Evolutionary conservation across 2,797 vertebrate genomes (phyloP), one percentile per base, ranked within the genome.

Genomic region (Ptychobarbus kaznakovi): DNA sequence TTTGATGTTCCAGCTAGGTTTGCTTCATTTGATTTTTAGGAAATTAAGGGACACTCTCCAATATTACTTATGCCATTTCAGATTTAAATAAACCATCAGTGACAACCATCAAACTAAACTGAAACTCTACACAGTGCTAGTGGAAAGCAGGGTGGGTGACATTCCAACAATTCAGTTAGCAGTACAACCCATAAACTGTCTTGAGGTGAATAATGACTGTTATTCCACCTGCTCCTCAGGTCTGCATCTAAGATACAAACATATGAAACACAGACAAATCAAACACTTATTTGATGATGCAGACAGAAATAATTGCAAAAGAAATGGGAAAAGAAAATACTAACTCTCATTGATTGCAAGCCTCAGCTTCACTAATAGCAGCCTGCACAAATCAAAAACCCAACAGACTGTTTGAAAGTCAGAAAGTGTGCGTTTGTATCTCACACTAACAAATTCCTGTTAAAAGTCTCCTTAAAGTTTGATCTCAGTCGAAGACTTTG

Each of bases 311-410:
- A 86, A 87, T 86, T 73, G 73, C 11, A n/a, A 76, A 76, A 56
- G 6, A 56, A n/a, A 38, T 56, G 15, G 63, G 13, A 66, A 66
- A 32, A 66, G 28, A 35, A 15, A 56, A 51, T 15, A 35, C 35
- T 69, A 61, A 80, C 35, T 87, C 70, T 35, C 12, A 75, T 75
- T 86, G 74, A 89, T 86, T 89, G 81, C 88, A 82, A 80, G 58
- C 79, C 56, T 76, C 46, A 46, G 15, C 11, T 77, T 87, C 58
- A 87, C 87, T 87, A 84, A 80, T 63, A 53, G 86, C 76, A 70
- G 35, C 49, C 63, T 38, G n/a, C 9, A 72, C 53, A 20, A 72
- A 68, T 79, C 40, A 83, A 83, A 46, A 63, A 46, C 16, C 38
- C 68, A 81, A 61, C 40, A 73, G 53, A 12, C 69, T 61, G 25